Percentiles rank a stretch among this genome's conserved stretches.
These are phyloP conservation scores for Chelonoidis abingdonii DNA, from an alignment of 2,113 vertebrate genomes.

Conservation along the genomic window DNA sequence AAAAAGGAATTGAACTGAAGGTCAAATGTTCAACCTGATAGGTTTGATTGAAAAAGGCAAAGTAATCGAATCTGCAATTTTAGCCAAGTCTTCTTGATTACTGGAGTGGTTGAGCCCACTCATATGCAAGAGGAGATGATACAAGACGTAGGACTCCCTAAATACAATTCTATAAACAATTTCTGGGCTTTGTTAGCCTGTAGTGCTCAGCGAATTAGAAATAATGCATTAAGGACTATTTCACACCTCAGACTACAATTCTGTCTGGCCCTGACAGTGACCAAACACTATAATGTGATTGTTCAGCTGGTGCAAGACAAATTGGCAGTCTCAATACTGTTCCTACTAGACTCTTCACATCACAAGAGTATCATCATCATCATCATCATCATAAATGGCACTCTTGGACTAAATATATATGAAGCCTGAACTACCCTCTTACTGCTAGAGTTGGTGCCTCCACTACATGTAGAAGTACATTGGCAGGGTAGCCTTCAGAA, in stretches of 20 bases:
- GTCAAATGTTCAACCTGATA: conserved; percentile 17
- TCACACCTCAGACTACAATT: not conserved
- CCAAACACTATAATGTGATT: not conserved
- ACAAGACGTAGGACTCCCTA: not conserved
- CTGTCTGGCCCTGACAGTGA: not conserved
- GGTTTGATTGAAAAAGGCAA: conserved; percentile 40
- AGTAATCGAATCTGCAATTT: conserved; percentile 1
- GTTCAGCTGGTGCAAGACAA: not conserved
- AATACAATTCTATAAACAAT: not conserved
- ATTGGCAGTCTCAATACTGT: not conserved
- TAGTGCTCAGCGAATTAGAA: rapidly evolving
- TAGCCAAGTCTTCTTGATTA: not conserved
- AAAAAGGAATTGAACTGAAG: conserved; percentile 52
- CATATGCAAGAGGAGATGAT: not conserved
- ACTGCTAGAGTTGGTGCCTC: not conserved
- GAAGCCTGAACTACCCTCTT: not conserved
- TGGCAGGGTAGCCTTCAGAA: not conserved
- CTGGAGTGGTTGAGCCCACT: not conserved
- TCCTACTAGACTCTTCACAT: not conserved
- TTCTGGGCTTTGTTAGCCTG: not conserved
- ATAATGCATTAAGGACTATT: not conserved
- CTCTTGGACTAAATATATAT: not conserved
- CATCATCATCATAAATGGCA: not conserved
- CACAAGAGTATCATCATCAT: not conserved
- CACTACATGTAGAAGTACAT: not conserved